Evolutionary conservation across 1,140 invertebrate genomes (phyloP), one percentile per base, ranked within the genome.

Genomic region (Aethina tumida): DNA sequence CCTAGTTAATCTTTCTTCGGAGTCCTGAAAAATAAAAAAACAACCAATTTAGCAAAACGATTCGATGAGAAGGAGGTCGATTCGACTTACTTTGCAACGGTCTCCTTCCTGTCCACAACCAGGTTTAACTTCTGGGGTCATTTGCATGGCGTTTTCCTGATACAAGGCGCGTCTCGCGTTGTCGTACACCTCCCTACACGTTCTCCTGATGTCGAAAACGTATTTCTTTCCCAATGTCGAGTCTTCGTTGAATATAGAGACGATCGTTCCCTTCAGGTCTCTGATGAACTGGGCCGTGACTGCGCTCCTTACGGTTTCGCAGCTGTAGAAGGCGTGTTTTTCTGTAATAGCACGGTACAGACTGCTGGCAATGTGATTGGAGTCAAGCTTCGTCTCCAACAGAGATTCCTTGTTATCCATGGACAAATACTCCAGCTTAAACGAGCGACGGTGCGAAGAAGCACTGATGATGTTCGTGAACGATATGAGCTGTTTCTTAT

Each of bases 311-410:
- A 92, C 86, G 0, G 87, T 90, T 58, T 91, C 87, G 64, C 87
- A 91, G 49, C 84, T 86, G 59, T 89, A 92, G 67, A 92, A 92
- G 3, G 85, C 86, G 57, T 91, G 86, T 53, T 86, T 87, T 61
- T 91, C 88, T 0, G 86, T 91, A 33, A 91, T 80, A n/a, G 84
- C 84, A 25, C 87, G 69, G 58, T 91, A 91, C 2, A 91, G 63
- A 20, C 81, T 82, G 10, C 78, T 81, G 5, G 86, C 85, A 10
- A 79, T 74, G 14, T 79, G 74, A 30, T 74, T 76, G 30, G 81
- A 87, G 43, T 82, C 75, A 59, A 90, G 73, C 65, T 86, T 87
- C 41, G 88, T 78, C 53, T 84, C 77, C 25, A 88, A 63, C 15
- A 75, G 68, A 8, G 75, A 71, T 49, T 79, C 74, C 41, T 75